Evolutionary conservation across 2,888 invertebrate species (phyloP), one percentile per base, ranked within the genome.

Genomic region (Boloria selene): DNA sequence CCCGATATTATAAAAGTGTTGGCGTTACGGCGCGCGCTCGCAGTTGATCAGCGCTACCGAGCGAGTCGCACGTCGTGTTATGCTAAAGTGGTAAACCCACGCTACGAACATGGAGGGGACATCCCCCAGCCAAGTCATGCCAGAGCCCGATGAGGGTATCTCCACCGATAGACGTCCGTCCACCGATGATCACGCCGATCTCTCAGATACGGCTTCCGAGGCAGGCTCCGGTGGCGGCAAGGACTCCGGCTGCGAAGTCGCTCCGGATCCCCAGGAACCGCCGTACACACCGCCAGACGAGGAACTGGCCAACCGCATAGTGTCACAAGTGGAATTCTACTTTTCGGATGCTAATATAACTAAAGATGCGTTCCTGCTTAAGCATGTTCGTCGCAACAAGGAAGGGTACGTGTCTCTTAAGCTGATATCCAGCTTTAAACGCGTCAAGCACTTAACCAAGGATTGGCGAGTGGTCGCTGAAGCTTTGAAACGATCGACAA

Each of bases 351-450:
- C 97, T 60, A 98, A 98, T 84, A 97, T 99, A 74, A 95, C 97
- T 4, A 98, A 98, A 84, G 98, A 99, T 83, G 98, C 98, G 14
- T 99, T 99, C 87, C 93, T 99, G 54, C 88, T 98, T 71, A 99
- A 99, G 84, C 98, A 98, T 83, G 98, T 98, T 22, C 95, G 97
- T 65, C 94, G 98, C 62, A 98, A 98, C 86, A 98, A 98, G 87
- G 98, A 98, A 87, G 98, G 98, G 18, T 98, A 96, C 87, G 98
- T 99, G 16, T 98, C 97, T 62, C 92, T 99, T 61, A 99, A 98
- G 85, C 93, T 99, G 65, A 97, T 99, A 73, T 97, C 98, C 14
- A 98, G 98, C 79, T 98, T 99, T 85, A 98, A 98, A 82, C 95
- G 98, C 70, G 98, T 99, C 52, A 98, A 98, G 79, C 97, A 98